Evolutionary conservation across 2,888 invertebrate species (phyloP).

Genomic region (Plagodis pulveraria): DNA sequence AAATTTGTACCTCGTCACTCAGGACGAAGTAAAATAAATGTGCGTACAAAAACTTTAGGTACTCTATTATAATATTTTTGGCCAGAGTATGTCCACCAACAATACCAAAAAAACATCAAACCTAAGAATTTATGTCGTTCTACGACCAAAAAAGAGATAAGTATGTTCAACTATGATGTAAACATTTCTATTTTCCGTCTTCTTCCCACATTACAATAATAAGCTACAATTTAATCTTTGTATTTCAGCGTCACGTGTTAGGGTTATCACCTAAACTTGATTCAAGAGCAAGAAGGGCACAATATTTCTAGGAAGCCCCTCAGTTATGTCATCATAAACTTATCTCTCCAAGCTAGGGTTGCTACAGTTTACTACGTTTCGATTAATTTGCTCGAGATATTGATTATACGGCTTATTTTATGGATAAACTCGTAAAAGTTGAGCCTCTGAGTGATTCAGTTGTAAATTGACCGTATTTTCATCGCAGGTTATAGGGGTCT

Average conservation of each 20-base stretch:
- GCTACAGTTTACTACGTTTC: conserved; percentile 24
- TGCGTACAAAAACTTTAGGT: too few species aligned
- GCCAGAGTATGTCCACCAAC: too few species aligned
- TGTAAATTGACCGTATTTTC: background rate
- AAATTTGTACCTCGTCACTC: too few species aligned
- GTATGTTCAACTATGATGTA: too few species aligned
- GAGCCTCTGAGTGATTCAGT: conserved; percentile 9
- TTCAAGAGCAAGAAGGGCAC: conserved; percentile 2
- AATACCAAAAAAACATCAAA: too few species aligned
- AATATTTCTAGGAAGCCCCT: conserved; percentile 6
- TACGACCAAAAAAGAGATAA: too few species aligned
- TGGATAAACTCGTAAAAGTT: conserved; percentile 19
- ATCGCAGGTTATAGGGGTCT: background rate
- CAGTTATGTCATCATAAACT: conserved; percentile 9
- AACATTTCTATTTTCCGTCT: too few species aligned
- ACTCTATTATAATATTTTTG: too few species aligned
- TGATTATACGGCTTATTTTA: conserved; percentile 26
- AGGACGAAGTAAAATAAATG: too few species aligned
- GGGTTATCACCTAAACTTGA: conserved; percentile 16
- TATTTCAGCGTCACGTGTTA: conserved; percentile 4
- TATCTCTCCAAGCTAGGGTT: conserved; percentile 9
- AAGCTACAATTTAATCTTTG: background rate
- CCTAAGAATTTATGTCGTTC: too few species aligned
- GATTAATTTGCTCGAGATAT: conserved; percentile 25
- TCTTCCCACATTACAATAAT: too few species aligned